Base-by-base conservation (phyloP, 1,140 invertebrate genomes). In the Hesperophylax magnus region DNA sequence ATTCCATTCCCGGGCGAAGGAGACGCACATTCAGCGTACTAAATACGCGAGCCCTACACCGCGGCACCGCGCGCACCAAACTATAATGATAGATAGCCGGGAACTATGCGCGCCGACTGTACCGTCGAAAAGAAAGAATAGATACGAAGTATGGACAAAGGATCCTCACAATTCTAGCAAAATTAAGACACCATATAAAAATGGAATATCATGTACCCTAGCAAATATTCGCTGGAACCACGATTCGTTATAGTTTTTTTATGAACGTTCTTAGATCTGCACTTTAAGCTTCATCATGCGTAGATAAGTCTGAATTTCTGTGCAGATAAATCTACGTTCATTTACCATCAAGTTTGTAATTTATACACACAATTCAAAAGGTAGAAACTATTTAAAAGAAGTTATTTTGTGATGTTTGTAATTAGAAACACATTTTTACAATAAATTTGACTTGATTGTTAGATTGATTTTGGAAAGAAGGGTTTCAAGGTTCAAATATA, bases 1-100 rank as follows among this genome's bases (percentile, higher is more conserved):
- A 83, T 83, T 83, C 79, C 82, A 72, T 83, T 79, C 79, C 82
- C 69, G 74, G 82, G 79, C 77, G 67, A 81, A 83, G 80, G 82
- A 83, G 82, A 78, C 79, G 81, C 82, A 83, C 82, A 83, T 81
- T 83, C 82, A 77, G 82, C 79, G 82, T 83, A 81, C 79, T 83
- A 81, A 81, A 81, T 83, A 83, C 82, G 82, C 82, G 79, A 79
- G 74, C 80, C 79, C 69, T 83, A 71, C 79, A 76, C 76, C 80
- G 75, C 76, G 77, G 71, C 80, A 78, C 80, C 79, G 82, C 81
- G 79, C 77, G 81, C 79, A 80, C 77, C 56, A 77, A 84, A 78
- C 82, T 81, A 84, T 72, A 78, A 81, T 81, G 80, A 84, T 81
- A 77, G 80, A 81, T 81, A 74, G 71, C 61, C 72, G 77, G 77